Evolutionary conservation across 2,113 vertebrate species (phyloP), one percentile per base, ranked within the genome.

Genomic region (Alaudala cheleensis): DNA sequence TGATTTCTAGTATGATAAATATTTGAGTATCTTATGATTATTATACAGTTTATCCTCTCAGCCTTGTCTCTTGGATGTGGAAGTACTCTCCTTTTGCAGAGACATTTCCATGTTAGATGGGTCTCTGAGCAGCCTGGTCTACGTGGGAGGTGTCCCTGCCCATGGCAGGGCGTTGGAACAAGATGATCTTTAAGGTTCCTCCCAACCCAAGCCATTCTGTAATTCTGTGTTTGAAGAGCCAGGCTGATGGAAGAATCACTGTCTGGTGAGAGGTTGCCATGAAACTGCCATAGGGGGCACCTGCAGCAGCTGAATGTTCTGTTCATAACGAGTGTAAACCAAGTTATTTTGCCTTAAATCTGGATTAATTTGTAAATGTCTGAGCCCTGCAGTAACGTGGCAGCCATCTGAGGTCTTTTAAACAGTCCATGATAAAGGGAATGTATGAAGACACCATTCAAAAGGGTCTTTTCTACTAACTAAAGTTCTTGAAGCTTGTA

Each of bases 161-260:
- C 39, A 25, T 21, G 51, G 45, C 45, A 73, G 37, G 23, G 11
- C 13, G 20, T 22, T 39, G 28, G n/a, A 60, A 29, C 3, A 4
- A 24, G 39, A 14, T n/a, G 28, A 21, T n/a, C 39, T 54, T 14
- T 76, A 34, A 47, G 20, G 11, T 74, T 13, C n/a, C 23, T 61
- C 42, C 61, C 70, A 76, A 29, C 42, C 61, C 70, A 76, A 29
- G 26, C 7, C 16, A 5, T 76, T 74, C 47, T 12, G 5, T 60
- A 50, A 53, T 21, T 67, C 39, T 45, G 7, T 33, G 22, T 81
- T 57, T 81, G 47, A 61, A 73, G 67, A 53, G 14, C 11, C n/a
- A 54, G 61, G 33, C 0, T 39, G 49, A 39, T 37, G 22, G 31
- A 72, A n/a, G 4, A 31, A 18, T 82, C 0, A 0, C 25, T 70